Percentiles rank a stretch among this genome's conserved stretches.
Conservation (phyloP, 2,797 vertebrate species). For the Gymnothorax reevesii region DNA sequence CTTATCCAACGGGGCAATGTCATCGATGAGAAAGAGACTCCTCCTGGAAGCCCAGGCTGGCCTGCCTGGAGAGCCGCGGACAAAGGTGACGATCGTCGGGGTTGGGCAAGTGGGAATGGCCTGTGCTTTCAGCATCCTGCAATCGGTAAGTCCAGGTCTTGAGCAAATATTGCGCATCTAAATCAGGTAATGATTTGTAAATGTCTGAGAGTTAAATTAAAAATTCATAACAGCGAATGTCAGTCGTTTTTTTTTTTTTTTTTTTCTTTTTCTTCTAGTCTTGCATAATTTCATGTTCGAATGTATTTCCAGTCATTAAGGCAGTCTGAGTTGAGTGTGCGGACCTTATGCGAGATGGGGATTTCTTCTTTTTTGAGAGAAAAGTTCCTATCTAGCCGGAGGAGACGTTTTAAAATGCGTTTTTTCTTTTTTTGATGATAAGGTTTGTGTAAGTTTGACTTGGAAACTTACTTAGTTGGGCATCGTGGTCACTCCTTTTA, state of each 20-base stretch:
- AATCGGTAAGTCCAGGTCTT: constrained; percentile 65
- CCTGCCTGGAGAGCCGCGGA: neutral
- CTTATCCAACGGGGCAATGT: constrained; percentile 12
- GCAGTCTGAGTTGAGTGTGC: neutral
- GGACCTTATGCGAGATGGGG: neutral
- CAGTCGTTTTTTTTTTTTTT: too few species aligned
- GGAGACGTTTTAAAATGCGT: neutral
- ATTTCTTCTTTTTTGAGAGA: neutral
- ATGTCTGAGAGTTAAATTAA: too few species aligned
- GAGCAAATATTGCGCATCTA: neutral
- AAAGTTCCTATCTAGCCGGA: neutral
- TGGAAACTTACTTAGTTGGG: neutral
- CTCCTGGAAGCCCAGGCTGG: constrained; percentile 14
- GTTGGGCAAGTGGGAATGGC: constrained; percentile 83
- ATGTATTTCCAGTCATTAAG: too few species aligned
- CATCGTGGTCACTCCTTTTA: neutral
- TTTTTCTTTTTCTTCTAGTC: too few species aligned
- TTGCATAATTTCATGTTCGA: too few species aligned
- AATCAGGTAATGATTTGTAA: too few species aligned
- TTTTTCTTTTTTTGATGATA: neutral
- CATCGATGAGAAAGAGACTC: constrained; percentile 20
- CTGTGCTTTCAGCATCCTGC: constrained; percentile 74
- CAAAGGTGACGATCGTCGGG: constrained; percentile 76
- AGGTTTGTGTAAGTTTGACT: neutral
- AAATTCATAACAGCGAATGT: too few species aligned